Percentiles rank a stretch among this genome's conserved stretches.
phyloP scores from a whole-genome alignment of 1,140 invertebrate species.

The Ostrea edulis region DNA sequence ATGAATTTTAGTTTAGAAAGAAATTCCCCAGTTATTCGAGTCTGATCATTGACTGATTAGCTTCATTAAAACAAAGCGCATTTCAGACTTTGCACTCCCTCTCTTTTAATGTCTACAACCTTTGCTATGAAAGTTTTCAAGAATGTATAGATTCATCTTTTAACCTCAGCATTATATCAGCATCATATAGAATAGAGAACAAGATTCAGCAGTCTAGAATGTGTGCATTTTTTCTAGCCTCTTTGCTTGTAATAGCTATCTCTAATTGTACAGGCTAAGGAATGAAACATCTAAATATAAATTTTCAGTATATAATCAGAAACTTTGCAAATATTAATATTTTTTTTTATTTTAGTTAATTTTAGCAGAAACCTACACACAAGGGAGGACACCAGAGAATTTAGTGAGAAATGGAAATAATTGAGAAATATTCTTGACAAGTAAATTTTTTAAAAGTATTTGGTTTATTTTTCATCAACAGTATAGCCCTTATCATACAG shows the following conservation, averaged over 20 bases:
- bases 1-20: too few species aligned
- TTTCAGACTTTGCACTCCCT: not conserved
- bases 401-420: not conserved
- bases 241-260: not conserved
- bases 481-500: slow-evolving; percentile 91
- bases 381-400: not conserved
- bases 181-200: not conserved
- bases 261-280: not conserved
- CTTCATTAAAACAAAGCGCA: not conserved
- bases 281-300: not conserved
- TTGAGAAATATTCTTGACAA: not conserved
- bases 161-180: not conserved
- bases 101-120: not conserved
- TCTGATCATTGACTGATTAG: too few species aligned
- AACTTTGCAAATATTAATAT: slow-evolving; percentile 6
- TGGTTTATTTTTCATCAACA: slow-evolving; percentile 66
- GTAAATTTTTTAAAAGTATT: slow-evolving; percentile 7
- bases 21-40: too few species aligned
- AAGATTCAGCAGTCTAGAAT: not conserved
- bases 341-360: not conserved
- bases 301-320: not conserved
- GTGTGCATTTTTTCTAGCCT: not conserved
- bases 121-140: not conserved
- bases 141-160: not conserved
- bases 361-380: not conserved